Conservation (phyloP, 2,113 vertebrate genomes). For the Tiliqua scincoides region DNA sequence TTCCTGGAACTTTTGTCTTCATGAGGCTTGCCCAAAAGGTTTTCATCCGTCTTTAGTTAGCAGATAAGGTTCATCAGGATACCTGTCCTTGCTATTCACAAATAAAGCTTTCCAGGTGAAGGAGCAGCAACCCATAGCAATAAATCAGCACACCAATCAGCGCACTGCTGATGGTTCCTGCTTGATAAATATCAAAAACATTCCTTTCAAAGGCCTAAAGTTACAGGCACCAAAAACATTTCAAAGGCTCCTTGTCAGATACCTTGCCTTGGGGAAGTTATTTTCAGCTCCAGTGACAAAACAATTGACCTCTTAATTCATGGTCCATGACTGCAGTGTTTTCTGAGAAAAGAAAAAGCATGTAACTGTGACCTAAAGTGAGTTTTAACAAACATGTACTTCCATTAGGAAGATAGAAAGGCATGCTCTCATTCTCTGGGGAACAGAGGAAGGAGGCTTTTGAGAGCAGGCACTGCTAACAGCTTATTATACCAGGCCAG, state of each 20-base stretch:
- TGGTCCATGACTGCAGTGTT: constrained; percentile 16
- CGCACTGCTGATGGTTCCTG: neutral
- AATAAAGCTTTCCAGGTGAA: neutral
- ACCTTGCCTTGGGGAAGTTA: constrained; percentile 19
- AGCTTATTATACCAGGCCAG: neutral
- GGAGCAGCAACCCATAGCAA: neutral
- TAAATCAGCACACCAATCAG: neutral
- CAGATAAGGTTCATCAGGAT: neutral
- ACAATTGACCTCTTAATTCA: constrained; percentile 40
- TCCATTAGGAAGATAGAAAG: constrained; percentile 23
- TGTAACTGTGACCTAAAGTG: constrained; percentile 19
- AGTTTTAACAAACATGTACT: constrained; percentile 29
- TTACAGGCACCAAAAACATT: neutral
- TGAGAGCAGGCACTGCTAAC: neutral
- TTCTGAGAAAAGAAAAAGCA: constrained; percentile 17
- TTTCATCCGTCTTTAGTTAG: constrained; percentile 6
- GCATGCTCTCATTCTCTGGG: neutral
- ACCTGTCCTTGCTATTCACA: neutral
- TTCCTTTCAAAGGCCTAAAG: constrained; percentile 20
- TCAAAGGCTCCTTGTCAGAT: constrained; percentile 31
- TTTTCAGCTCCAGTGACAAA: constrained; percentile 43
- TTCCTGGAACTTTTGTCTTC: neutral
- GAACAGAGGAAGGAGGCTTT: neutral
- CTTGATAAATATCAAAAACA: constrained; percentile 26
- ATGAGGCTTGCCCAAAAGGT: neutral